Base-by-base conservation (phyloP, 1,140 invertebrate genomes). In the Archivesica marissinica region DNA sequence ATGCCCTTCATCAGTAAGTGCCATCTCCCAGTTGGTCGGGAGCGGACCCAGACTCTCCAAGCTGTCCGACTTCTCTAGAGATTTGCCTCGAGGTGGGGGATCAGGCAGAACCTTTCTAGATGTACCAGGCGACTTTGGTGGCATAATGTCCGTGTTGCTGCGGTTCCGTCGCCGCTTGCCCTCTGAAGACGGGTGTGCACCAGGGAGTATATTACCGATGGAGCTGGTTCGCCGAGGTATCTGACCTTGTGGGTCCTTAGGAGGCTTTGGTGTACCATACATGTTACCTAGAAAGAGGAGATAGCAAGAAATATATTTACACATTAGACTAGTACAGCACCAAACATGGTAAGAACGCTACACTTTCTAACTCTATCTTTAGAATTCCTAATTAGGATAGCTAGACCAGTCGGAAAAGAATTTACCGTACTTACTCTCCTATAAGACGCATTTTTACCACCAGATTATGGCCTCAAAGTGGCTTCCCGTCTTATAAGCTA, bases 11-110 rank as follows among this genome's bases (percentile, higher is more conserved):
- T 99, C 98, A 9, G 98, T 99, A 90, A 97, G 99, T 23, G 98
- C 98, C 93, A 99, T 98, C 94, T 99, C 98, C 98, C 98, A 99
- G 94, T 99, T 99, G 11, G 96, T 95, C 66, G 98, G 98, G 75
- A 99, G 94, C 6, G 98, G 97, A 39, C 98, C 98, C 17, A 99
- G 93, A 87, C 97, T 89, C 15, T 85, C 87, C 11, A 87, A 44
- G 75, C 90, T 90, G 33, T 92, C 90, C 28, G 87, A 84, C 44
- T 88, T 86, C 64, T 93, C 88, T 23, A 91, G 77, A 2, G 91
- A 91, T 75, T 92, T 92, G 30, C 90, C 88, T 56, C 89, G 88
- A 11, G 87, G 85, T 38, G 87, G 88, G 28, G 85, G 88, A 30
- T 59, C 79, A 13, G 86, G 86, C 15, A 87, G 88, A 84, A 50